Percentiles rank a stretch among this genome's conserved stretches.
Conservation (phyloP, 1,140 invertebrate genomes). For the Diplogasteroides magnus region DNA sequence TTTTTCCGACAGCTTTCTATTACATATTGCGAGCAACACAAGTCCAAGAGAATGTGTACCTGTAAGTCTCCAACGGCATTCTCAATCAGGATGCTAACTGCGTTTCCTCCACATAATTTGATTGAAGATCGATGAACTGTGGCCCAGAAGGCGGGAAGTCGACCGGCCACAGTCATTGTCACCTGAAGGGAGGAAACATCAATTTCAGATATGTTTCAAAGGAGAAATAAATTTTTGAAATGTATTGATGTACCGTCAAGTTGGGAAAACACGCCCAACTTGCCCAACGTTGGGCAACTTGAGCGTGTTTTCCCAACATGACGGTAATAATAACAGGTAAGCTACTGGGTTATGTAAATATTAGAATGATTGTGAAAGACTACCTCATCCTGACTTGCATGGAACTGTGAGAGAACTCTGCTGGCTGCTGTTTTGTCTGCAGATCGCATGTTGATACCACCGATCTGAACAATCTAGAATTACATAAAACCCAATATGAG, state of each 20-base stretch:
- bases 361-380: too few species aligned
- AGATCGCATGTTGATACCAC: slow-evolving; percentile 37
- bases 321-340: too few species aligned
- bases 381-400: slow-evolving; percentile 23
- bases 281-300: too few species aligned
- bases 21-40: not conserved
- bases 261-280: too few species aligned
- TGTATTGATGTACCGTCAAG: too few species aligned
- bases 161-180: slow-evolving; percentile 7
- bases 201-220: slow-evolving; percentile 6
- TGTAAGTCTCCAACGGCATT: not conserved
- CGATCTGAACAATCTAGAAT: slow-evolving; percentile 28
- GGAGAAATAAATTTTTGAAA: too few species aligned
- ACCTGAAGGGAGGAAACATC: slow-evolving; percentile 13
- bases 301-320: too few species aligned
- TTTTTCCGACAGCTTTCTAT: not conserved
- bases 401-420: slow-evolving; percentile 16
- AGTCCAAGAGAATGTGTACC: too few species aligned
- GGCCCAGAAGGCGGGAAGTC: slow-evolving; percentile 21
- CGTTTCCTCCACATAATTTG: slow-evolving; percentile 36
- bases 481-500: not conserved
- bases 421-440: slow-evolving; percentile 26
- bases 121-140: slow-evolving; percentile 19
- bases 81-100: slow-evolving; percentile 29
- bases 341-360: too few species aligned